Conservation (phyloP, 2,797 vertebrate genomes). For the Etheostoma nigrum region DNA sequence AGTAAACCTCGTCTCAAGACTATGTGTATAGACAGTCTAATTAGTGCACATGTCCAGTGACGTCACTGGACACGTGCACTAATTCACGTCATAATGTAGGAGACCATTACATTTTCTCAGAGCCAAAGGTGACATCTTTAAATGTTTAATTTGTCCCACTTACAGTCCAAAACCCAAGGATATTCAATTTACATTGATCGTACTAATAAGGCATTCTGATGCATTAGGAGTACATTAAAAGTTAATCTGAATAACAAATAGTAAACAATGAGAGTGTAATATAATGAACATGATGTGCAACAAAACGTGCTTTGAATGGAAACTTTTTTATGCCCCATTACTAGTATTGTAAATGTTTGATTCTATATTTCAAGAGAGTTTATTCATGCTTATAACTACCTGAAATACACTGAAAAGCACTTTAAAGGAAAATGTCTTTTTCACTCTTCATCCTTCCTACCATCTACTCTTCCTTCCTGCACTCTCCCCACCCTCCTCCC, state of each 20-base stretch:
- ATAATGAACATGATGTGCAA: neutral
- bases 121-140: too few species aligned
- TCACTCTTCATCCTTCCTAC: neutral
- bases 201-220: too few species aligned
- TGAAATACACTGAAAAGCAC: neutral
- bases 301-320: neutral
- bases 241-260: neutral
- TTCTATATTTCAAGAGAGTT: neutral
- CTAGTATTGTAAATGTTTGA: neutral
- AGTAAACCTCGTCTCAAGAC: neutral
- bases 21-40: neutral
- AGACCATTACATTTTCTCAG: too few species aligned
- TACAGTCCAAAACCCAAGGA: too few species aligned
- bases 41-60: neutral
- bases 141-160: too few species aligned
- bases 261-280: neutral
- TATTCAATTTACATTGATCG: too few species aligned
- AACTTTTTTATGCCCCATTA: neutral
- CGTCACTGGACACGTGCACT: neutral
- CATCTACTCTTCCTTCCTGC: neutral
- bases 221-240: neutral
- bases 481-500: slow-evolving; percentile 5
- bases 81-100: too few species aligned
- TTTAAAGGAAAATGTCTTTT: slow-evolving; percentile 4
- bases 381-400: neutral